Evolutionary conservation across 2,888 invertebrate species (phyloP).

Genomic region (Octonoba sinensis): DNA sequence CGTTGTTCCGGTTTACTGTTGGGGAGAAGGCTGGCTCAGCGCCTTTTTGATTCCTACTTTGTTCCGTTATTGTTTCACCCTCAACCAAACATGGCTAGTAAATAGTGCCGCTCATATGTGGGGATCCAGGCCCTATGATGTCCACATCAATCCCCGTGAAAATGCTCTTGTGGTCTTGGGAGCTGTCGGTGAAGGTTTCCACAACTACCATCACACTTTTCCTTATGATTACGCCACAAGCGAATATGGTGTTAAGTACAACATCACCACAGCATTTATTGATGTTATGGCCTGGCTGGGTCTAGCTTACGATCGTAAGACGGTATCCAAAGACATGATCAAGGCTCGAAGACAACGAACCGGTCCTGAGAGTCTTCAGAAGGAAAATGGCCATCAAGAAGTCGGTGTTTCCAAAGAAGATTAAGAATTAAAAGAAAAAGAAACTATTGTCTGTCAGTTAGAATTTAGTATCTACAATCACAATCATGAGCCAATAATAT

Average conservation of each 20-base stretch:
- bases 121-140: conserved; percentile 93
- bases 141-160: conserved; percentile 74
- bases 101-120: conserved; percentile 95
- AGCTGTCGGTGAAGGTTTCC: conserved; percentile 69
- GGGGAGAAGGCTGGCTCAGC: conserved; percentile 83
- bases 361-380: conserved; percentile 74
- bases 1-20: conserved; percentile 83
- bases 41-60: conserved; percentile 86
- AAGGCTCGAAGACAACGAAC: conserved; percentile 69
- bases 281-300: conserved; percentile 71
- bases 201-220: conserved; percentile 73
- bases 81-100: conserved; percentile 94
- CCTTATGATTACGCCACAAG: conserved; percentile 72
- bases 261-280: conserved; percentile 72
- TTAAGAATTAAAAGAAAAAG: too few species aligned
- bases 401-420: too few species aligned
- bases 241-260: conserved; percentile 71
- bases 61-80: conserved; percentile 83
- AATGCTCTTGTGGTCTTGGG: conserved; percentile 70
- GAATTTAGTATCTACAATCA: too few species aligned
- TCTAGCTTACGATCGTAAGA: conserved; percentile 70
- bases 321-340: conserved; percentile 68
- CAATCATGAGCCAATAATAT: too few species aligned
- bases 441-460: too few species aligned
- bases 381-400: too few species aligned